Evolutionary conservation across 2,888 invertebrate genomes (phyloP), one percentile per base, ranked within the genome.

Genomic region (Eulithis testata): DNA sequence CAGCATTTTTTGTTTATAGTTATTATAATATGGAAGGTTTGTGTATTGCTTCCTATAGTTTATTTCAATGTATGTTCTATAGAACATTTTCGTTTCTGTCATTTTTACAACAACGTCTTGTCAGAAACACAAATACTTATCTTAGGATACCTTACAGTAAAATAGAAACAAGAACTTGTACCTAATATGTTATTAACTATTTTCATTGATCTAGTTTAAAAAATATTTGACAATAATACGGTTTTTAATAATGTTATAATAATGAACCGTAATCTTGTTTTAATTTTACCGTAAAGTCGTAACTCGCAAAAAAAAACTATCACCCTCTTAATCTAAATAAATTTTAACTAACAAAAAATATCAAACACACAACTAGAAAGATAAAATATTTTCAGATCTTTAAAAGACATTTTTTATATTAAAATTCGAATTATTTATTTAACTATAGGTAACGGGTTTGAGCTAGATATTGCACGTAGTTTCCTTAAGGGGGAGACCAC

Each of bases 381-480:
- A 70, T 65, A 68, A 58, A 66, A 69, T 44, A 69, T 63, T 70
- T 70, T 84, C 85, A 87, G 86, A 87, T 87, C 87, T 80, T 73
- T 72, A 72, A 71, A 79, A 76, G 76, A 79, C 73, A 69, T 66
- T 75, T 40, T 76, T 76, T 68, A 71, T 66, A 71, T 68, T 72
- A 70, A 70, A 71, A 60, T 73, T 69, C 70, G 70, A 67, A 71
- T 70, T 69, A 67, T 65, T 70, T 69, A 65, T 12, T 83, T 86
- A 88, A 81, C 84, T 88, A 88, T 82, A 87, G 85, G 84, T 87
- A 87, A 87, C 86, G 73, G 78, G 70, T 80, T 89, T 89, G 89
- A 89, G 88, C 89, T 86, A 83, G 65, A 64, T 85, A 88, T 88
- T 88, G 87, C 88, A 88, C 74, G 70, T 80, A 73, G 73, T 73